These are phyloP conservation scores for Galleria mellonella DNA, from an alignment of 1,140 invertebrate genomes.

Conservation along the genomic window DNA sequence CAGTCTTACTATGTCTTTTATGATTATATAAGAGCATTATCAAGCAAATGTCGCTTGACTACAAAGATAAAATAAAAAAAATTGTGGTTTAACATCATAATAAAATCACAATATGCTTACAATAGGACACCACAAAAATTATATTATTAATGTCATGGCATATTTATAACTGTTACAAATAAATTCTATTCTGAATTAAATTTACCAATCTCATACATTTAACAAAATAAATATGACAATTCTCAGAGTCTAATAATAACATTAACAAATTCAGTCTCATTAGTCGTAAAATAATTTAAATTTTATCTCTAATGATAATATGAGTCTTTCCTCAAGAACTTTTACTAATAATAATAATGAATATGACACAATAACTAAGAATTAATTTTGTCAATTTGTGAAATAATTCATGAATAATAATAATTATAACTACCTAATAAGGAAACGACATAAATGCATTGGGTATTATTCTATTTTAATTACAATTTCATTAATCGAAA, in stretches of 20 bases:
- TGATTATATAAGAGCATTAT: slow-evolving; percentile 6
- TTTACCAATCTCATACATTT: slow-evolving; percentile 26
- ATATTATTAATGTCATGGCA: slow-evolving; percentile 37
- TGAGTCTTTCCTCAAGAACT: slow-evolving; percentile 54
- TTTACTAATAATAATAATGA: slow-evolving; percentile 3
- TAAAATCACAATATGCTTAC: slow-evolving; percentile 6
- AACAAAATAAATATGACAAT: slow-evolving; percentile 67
- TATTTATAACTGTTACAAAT: slow-evolving; percentile 24
- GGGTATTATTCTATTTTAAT: slow-evolving; percentile 1
- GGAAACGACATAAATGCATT: slow-evolving; percentile 8
- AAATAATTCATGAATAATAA: too few species aligned
- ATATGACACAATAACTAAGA: slow-evolving; percentile 10
- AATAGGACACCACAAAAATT: slow-evolving; percentile 13
- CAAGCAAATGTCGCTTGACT: neutral
- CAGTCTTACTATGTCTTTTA: slow-evolving; percentile 29
- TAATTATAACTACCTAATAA: neutral
- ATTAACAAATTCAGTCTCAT: slow-evolving; percentile 71
- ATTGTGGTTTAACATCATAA: too few species aligned
- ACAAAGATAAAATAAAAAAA: too few species aligned
- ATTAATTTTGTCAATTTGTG: neutral
- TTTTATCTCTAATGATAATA: slow-evolving; percentile 25
- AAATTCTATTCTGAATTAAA: slow-evolving; percentile 27
- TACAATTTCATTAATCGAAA: neutral
- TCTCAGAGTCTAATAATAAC: slow-evolving; percentile 47
- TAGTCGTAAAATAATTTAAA: slow-evolving; percentile 50